These are phyloP conservation scores for Drosophila suboccidentalis DNA, from an alignment of 2,888 invertebrate genomes.

Conservation along the genomic window DNA sequence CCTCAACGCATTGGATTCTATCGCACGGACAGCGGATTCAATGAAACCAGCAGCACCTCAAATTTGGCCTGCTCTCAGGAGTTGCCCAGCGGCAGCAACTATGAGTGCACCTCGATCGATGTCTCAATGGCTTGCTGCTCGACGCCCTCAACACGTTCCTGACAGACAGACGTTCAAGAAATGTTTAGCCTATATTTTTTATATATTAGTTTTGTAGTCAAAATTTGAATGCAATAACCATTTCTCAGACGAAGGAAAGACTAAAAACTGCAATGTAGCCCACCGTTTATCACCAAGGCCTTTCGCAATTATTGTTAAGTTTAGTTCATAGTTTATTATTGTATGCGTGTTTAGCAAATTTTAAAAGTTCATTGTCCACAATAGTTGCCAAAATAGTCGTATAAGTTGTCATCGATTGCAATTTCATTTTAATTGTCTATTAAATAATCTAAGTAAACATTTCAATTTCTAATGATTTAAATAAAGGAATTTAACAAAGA, in stretches of 20 bases:
- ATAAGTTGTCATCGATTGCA: conserved; percentile 46
- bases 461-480: conserved; percentile 20
- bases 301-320: conserved; percentile 30
- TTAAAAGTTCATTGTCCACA: conserved; percentile 25
- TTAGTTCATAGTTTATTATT: conserved; percentile 33
- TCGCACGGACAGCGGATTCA: conserved; percentile 85
- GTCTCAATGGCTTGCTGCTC: conserved; percentile 75
- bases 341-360: conserved; percentile 41
- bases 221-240: conserved; percentile 47
- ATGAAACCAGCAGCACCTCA: conserved; percentile 78
- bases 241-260: conserved; percentile 21
- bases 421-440: conserved; percentile 33
- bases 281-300: conserved; percentile 48
- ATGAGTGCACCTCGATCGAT: conserved; percentile 46
- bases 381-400: conserved; percentile 48
- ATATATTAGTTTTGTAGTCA: conserved; percentile 13
- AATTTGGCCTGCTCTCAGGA: conserved; percentile 65
- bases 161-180: conserved; percentile 29
- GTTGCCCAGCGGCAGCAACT: conserved; percentile 40
- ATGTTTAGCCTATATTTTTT: neutral
- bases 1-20: conserved; percentile 59
- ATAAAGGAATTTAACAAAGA: conserved; percentile 8
- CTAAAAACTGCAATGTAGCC: conserved; percentile 44
- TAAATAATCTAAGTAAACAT: conserved; percentile 5
- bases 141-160: conserved; percentile 70